Conservation (phyloP, 2,113 vertebrate species). For the Platysteira castanea region DNA sequence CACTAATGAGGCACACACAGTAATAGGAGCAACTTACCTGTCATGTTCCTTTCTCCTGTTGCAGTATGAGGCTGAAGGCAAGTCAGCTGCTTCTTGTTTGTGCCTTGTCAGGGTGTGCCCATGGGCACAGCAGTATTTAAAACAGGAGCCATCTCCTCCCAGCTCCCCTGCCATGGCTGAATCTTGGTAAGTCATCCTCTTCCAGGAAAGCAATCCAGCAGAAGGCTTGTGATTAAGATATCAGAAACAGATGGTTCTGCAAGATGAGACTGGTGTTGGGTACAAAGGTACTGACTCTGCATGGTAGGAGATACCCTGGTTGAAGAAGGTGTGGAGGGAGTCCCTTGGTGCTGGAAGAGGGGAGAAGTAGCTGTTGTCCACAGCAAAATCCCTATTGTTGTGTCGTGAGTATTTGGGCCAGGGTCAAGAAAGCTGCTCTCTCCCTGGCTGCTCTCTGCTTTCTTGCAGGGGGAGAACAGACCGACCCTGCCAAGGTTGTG, state of each 20-base stretch:
- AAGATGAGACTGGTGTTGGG: background rate
- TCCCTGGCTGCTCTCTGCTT: background rate
- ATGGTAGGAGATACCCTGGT: background rate
- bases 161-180: fast-evolving
- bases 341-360: background rate
- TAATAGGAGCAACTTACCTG: background rate
- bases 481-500: background rate
- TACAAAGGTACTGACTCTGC: background rate
- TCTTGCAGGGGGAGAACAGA: background rate
- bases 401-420: fast-evolving
- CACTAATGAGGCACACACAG: fast-evolving
- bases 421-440: background rate
- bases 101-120: background rate
- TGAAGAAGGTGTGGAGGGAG: background rate
- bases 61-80: background rate
- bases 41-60: background rate
- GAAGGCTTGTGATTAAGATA: fast-evolving
- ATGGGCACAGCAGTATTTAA: background rate
- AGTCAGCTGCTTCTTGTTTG: background rate
- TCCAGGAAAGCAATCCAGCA: fast-evolving
- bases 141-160: background rate
- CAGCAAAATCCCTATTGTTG: background rate
- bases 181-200: fast-evolving
- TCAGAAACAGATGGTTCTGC: background rate
- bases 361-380: background rate